Evolutionary conservation across 2,888 invertebrate genomes (phyloP), one percentile per base, ranked within the genome.

Genomic region (Rhimphoctona megacephalus): DNA sequence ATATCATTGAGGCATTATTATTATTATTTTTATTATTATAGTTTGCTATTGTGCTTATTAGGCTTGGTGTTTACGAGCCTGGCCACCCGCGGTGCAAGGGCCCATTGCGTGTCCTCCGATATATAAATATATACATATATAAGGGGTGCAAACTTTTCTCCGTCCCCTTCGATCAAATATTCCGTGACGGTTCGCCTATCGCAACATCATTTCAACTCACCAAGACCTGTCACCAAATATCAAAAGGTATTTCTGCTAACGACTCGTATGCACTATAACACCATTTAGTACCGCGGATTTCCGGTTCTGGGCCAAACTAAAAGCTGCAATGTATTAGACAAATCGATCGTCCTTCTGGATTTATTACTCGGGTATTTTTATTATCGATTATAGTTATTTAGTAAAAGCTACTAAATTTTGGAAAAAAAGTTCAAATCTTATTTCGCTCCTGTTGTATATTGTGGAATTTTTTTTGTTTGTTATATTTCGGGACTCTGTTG

Each of bases 181-280:
- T 77, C 78, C 81, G 67, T 74, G 79, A 88, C 79, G 85, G 87
- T 85, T 88, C 86, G 81, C 57, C 82, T 67, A 6, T 25, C 67
- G 39, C 61, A 80, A 78, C 69, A 43, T 17, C 36, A 30, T 67
- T 82, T 70, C 49, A 22, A 82, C 81, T 73, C 85, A 39, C 30
- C 61, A 64, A 78, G 82, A 88, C 88, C 88, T 86, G 89, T 88
- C 89, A 81, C 81, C 86, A 43, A 67, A 76, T 74, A 70, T 86
- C 72, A 57, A 88, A 81, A 70, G 43, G 46, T 70, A 81, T 86
- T 86, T 85, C 73, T 83, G 79, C 79, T 64, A n/a, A 30, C 43
- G 81, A 66, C 54, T 22, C 52, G 33, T 54, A 43, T 43, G 19
- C 25, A 39, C 46, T 76, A 25, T 73, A 49, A 52, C 7, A 30